phyloP scores from a whole-genome alignment of 2,113 vertebrate species.

The Enhydra lutris region DNA sequence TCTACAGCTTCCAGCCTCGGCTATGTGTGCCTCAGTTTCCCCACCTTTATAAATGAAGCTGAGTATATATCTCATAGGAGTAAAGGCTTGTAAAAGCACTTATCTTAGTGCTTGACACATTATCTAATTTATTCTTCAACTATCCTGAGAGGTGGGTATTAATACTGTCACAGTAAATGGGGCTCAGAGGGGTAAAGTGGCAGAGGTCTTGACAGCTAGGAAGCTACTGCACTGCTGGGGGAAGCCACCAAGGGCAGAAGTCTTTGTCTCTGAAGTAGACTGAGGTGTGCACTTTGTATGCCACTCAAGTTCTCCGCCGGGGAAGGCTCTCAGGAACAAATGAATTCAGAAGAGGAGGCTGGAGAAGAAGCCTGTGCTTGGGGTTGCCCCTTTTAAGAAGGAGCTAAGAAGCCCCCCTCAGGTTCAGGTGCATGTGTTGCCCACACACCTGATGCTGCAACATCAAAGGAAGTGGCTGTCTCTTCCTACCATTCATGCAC shows the following conservation, averaged over 20 bases:
- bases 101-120: not conserved
- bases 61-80: not conserved
- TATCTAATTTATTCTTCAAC: constrained; percentile 54
- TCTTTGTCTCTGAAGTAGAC: not conserved
- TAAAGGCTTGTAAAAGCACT: not conserved
- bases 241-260: not conserved
- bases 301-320: not conserved
- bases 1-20: not conserved
- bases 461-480: not conserved
- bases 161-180: constrained; percentile 30
- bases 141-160: constrained; percentile 47
- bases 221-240: not conserved
- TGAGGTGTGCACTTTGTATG: not conserved
- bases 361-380: not conserved
- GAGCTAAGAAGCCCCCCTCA: not conserved
- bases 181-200: not conserved
- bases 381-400: not conserved
- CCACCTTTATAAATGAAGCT: not conserved
- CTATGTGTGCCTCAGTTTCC: not conserved
- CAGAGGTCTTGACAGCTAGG: constrained; percentile 10
- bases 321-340: not conserved
- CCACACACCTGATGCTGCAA: not conserved
- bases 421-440: not conserved
- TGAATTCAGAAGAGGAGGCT: not conserved
- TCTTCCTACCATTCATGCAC: not conserved